Evolutionary conservation across 2,888 invertebrate genomes (phyloP).

Genomic region (Pseudococcus viburni): DNA sequence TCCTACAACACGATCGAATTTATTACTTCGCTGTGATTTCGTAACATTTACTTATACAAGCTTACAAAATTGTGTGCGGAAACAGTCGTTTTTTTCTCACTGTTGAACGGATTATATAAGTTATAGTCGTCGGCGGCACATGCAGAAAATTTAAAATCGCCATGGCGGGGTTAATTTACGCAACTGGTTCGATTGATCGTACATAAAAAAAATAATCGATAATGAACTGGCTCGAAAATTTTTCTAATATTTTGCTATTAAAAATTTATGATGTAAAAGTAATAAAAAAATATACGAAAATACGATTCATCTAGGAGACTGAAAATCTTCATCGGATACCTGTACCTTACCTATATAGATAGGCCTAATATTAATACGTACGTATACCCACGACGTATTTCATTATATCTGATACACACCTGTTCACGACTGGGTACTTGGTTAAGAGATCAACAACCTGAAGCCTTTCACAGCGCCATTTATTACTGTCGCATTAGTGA

Average conservation of each 20-base stretch:
- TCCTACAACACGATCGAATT: background rate
- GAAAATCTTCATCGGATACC: background rate
- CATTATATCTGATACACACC: conserved; percentile 22
- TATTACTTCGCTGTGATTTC: background rate
- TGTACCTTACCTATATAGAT: background rate
- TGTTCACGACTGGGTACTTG: conserved; percentile 47
- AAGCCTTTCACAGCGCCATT: conserved; percentile 53
- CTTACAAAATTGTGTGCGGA: conserved; percentile 10
- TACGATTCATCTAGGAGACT: background rate
- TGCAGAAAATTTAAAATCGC: background rate
- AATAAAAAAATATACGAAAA: background rate
- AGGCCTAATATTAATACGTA: background rate
- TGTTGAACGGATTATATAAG: background rate
- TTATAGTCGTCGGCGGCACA: background rate
- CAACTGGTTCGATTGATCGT: background rate
- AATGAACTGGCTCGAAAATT: background rate
- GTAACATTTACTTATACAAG: background rate
- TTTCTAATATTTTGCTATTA: background rate
- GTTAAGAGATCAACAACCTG: conserved; percentile 52
- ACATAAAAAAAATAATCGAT: background rate
- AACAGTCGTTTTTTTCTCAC: conserved; percentile 23
- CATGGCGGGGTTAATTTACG: background rate
- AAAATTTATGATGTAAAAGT: background rate
- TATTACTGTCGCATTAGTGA: conserved; percentile 53
- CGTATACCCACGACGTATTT: background rate